Evolutionary conservation across 2,113 vertebrate species (phyloP).

Genomic region (Columba janthina): DNA sequence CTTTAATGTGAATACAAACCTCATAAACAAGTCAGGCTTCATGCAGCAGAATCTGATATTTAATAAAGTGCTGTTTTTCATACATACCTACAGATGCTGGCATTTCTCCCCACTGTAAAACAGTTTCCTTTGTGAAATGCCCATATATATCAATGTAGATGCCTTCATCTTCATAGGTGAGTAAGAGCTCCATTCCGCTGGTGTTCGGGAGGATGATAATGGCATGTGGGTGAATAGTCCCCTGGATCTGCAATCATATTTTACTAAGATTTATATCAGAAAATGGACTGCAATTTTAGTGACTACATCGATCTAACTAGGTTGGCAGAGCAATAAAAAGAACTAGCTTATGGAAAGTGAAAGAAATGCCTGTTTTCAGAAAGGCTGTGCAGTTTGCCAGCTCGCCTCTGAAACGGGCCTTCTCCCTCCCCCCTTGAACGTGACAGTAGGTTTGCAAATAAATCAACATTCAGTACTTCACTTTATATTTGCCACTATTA

Average conservation of each 20-base stretch:
- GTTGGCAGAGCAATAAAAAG: slow-evolving; percentile 40
- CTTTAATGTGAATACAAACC: neutral
- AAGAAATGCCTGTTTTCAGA: slow-evolving; percentile 48
- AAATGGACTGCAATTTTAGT: slow-evolving; percentile 32
- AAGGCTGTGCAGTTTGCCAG: neutral
- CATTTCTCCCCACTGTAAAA: slow-evolving; percentile 96
- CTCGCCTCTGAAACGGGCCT: slow-evolving; percentile 8
- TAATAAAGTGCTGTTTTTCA: neutral
- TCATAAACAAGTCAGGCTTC: neutral
- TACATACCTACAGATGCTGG: slow-evolving; percentile 90
- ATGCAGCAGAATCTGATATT: neutral
- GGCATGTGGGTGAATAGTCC: slow-evolving; percentile 88
- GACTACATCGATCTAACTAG: slow-evolving; percentile 19
- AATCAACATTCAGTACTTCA: neutral
- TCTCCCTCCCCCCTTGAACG: neutral
- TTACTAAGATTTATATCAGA: slow-evolving; percentile 56
- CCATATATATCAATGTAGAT: slow-evolving; percentile 93
- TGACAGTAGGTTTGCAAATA: neutral
- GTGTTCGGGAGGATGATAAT: slow-evolving; percentile 94
- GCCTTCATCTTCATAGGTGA: slow-evolving; percentile 93
- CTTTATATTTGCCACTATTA: slow-evolving; percentile 18
- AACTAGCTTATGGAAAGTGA: slow-evolving; percentile 50
- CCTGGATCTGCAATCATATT: slow-evolving; percentile 82
- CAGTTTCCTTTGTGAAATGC: slow-evolving; percentile 92
- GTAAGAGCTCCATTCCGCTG: slow-evolving; percentile 90